Conservation (phyloP, 2,113 vertebrate species). For the Strix aluco region DNA sequence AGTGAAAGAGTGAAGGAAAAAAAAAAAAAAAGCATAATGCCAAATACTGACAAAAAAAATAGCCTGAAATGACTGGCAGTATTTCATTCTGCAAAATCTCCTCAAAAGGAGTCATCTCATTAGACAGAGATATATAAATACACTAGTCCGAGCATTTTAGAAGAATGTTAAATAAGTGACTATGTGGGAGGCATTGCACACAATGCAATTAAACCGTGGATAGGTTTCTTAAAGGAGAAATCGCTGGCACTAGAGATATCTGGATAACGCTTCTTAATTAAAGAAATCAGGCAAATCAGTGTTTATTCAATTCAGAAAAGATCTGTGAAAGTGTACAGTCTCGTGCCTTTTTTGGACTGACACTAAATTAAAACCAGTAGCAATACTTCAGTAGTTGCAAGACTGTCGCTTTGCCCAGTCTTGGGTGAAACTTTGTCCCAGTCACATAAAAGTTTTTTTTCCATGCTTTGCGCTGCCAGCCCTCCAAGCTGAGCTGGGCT, state of each 20-base stretch:
- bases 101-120: neutral
- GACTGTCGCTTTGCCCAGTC: neutral
- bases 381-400: neutral
- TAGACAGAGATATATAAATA: neutral
- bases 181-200: constrained; percentile 17
- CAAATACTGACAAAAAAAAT: neutral
- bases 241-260: neutral
- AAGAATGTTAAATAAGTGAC: constrained; percentile 1
- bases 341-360: neutral
- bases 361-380: neutral
- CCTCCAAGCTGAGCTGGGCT: neutral
- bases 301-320: neutral
- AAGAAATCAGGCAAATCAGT: neutral
- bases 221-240: constrained; percentile 6
- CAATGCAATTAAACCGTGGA: neutral
- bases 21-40: neutral
- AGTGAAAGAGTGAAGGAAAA: neutral
- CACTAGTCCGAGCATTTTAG: neutral
- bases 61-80: neutral
- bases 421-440: constrained; percentile 48
- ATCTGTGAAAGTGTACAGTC: neutral
- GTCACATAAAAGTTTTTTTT: constrained; percentile 33
- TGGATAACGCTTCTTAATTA: neutral
- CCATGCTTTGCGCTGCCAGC: neutral
- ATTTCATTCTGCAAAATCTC: neutral